Evolutionary conservation across 2,113 vertebrate genomes (phyloP), one percentile per base, ranked within the genome.

Genomic region (Ictalurus furcatus): DNA sequence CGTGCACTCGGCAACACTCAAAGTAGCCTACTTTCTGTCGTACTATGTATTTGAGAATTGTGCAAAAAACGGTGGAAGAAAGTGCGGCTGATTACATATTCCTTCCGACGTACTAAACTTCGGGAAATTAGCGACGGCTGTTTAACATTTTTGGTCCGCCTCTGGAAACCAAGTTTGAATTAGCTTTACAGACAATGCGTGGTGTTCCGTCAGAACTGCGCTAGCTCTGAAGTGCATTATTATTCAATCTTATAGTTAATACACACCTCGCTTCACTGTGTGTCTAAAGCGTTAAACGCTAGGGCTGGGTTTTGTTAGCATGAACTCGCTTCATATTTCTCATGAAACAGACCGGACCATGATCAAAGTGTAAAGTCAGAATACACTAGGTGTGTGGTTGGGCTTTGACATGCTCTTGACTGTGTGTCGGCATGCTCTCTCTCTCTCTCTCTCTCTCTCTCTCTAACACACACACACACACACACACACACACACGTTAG

Each of bases 401-500:
- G 30, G 37, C 54, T 85, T 56, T 85, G n/a, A 85, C 14, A 34
- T 54, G 65, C 65, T 73, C n/a, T 59, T 74, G 56, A 59, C 52
- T 73, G 48, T 85, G 85, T 74, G 67, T 74, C 30, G 19, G 63
- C 69, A n/a, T 87, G 76, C 89, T 76, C 34, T 7, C 17, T 2
- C 44, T 48, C 44, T 48, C 44, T 7, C 44, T 48, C 44, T 48
- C 44, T 48, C 44, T 48, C 44, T 44, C 6, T 44, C 5, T 44
- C 44, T 44, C 44, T 44, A 5, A 11, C 34, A n/a, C 84, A 19
- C 28, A 52, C 86, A 21, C 78, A 58, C 87, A 74, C 85, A 56
- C 65, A 58, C 52, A 56, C 37, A 88, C 82, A 86, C 76, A 81
- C 69, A 74, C 80, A 88, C 86, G 59, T 54, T n/a, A 85, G n/a